Base-by-base conservation (phyloP, 2,797 vertebrate species). In the Poeciliopsis turneri region DNA sequence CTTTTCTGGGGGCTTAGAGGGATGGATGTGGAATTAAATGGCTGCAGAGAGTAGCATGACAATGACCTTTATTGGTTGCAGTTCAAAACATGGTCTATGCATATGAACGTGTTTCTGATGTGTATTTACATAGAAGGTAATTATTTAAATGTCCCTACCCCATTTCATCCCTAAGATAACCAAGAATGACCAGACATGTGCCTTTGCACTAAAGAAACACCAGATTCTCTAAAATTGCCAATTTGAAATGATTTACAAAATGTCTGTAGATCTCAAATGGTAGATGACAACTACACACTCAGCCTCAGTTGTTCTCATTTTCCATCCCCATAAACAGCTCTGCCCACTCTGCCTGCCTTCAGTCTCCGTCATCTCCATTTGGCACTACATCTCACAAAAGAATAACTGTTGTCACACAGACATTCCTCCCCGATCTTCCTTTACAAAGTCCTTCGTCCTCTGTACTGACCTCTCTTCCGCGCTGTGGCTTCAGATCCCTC, bases 391-490 rank as follows among this genome's bases (percentile, higher is more conserved):
- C 75, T 78, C 70, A 76, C 72, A 83, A 71, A 81, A 45, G 66
- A 41, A 75, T 36, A 75, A 30, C 72, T 64, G 18, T 18, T 69
- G 61, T 33, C 81, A 41, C 81, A 25, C 64, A 78, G 77, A 72
- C 69, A 64, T 80, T 82, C 81, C 74, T 85, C 81, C 76, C 69
- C 11, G 39, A 66, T 72, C 70, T 30, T 85, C 74, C 82, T 87
- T 87, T 82, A 55, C 70, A 41, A 76, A 87, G 81, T 75, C 86
- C 82, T 90, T 90, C 13, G 90, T 94, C 91, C 91, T 95, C 90
- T 83, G 89, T 94, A 96, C 96, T 96, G 94, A 96, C 96, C 96
- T 96, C 92, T 95, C 90, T 89, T 80, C 78, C 64, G 66, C 51
- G 83, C 76, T 84, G 93, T 84, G 89, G 90, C 86, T 91, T 85